phyloP scores from a whole-genome alignment of 2,797 vertebrate genomes.

The Cygnus olor region DNA sequence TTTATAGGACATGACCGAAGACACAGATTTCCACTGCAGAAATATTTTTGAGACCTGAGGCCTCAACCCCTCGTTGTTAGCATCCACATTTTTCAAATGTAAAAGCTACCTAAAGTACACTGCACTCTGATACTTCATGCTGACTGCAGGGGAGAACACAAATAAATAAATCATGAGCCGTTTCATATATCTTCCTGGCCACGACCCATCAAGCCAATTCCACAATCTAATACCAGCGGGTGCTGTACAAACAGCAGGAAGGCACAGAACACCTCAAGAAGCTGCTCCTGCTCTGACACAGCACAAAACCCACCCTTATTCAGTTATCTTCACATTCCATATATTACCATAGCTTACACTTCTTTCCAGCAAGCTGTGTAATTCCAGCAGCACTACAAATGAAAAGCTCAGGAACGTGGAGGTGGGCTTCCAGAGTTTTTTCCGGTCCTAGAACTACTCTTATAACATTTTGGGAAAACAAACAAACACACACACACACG shows the following conservation, averaged over 20 bases:
- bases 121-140: neutral
- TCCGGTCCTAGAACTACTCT: neutral
- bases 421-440: neutral
- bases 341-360: neutral
- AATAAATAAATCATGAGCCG: neutral
- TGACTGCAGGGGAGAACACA: neutral
- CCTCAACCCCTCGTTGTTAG: fast-evolving
- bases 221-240: neutral
- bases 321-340: neutral
- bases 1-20: neutral
- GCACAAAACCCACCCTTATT: neutral
- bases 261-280: neutral
- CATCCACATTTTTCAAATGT: neutral
- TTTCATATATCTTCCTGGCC: neutral
- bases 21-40: neutral
- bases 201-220: neutral
- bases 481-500: neutral
- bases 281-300: neutral
- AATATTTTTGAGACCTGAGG: neutral
- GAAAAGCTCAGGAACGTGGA: neutral
- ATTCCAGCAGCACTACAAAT: neutral
- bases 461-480: neutral
- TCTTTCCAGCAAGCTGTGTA: neutral
- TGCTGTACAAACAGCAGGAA: neutral
- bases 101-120: fast-evolving